These are phyloP conservation scores for Tenebrio molitor DNA, from an alignment of 1,140 invertebrate species.

Conservation along the genomic window DNA sequence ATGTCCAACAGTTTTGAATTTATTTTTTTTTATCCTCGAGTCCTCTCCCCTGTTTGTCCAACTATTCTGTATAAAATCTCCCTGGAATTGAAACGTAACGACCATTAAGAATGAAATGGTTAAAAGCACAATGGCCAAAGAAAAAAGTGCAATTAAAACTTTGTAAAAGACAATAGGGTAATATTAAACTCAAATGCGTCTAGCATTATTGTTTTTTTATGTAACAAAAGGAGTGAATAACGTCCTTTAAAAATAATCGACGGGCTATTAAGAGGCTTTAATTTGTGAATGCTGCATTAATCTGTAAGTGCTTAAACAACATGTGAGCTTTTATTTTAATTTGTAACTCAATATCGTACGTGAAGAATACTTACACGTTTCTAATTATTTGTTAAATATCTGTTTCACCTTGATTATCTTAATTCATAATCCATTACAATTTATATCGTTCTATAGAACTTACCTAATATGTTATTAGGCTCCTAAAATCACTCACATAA, in stretches of 20 bases:
- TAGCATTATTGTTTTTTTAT: conserved; percentile 45
- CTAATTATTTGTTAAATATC: no score
- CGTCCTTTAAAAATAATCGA: conserved; percentile 47
- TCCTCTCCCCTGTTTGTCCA: background rate
- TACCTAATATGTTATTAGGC: no score
- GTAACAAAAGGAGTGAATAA: conserved; percentile 43
- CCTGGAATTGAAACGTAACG: conserved; percentile 53
- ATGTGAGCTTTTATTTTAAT: no score
- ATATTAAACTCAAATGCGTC: conserved; percentile 51
- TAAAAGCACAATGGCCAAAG: conserved; percentile 53
- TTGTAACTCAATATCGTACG: no score
- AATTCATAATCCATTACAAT: no score
- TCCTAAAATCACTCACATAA: no score
- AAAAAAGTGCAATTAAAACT: conserved; percentile 58
- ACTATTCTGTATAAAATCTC: conserved; percentile 6
- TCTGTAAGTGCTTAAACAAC: background rate
- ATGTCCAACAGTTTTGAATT: conserved; percentile 28
- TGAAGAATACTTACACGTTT: no score
- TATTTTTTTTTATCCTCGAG: background rate
- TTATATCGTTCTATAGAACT: no score
- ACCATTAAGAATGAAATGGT: conserved; percentile 55
- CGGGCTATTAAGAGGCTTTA: conserved; percentile 12
- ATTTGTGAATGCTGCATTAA: conserved; percentile 2
- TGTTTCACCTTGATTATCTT: no score
- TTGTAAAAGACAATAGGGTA: conserved; percentile 52